Evolutionary conservation across 2,113 vertebrate species (phyloP), one percentile per base, ranked within the genome.

Genomic region (Tetrax tetrax): DNA sequence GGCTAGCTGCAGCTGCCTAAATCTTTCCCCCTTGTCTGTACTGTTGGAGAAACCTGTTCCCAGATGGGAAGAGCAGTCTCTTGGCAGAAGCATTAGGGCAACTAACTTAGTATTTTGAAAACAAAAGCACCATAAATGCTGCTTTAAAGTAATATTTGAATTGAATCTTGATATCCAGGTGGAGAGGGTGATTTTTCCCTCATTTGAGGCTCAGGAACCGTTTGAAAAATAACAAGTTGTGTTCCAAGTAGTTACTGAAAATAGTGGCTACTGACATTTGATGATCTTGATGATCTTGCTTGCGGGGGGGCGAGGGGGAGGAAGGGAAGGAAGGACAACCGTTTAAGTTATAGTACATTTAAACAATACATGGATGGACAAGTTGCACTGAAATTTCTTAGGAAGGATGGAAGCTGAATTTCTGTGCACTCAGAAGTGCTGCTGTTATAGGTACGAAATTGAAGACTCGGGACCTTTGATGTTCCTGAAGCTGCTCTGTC

Each of bases 401-500:
- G 77, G 63, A 29, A 77, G 41, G 47, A 43, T 41, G 33, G 80
- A 24, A 27, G 20, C 3, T 86, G 71, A 60, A 45, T 81, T 90
- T 78, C 76, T 86, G 35, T 21, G 28, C 8, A 8, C 50, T 83
- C 75, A 43, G 37, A 83, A 76, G 45, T 8, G 43, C 47, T 90
- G 79, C 41, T 90, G 59, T 68, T 87, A 10, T 3, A 77, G 47
- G 31, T 24, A 54, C 0, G 0, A 75, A 78, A 66, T 14, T 63
- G 68, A 78, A 96, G 76, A 53, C 68, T 85, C 0, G 0, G 72
- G 80, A 75, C 60, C 75, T 95, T 83, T 95, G 82, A 90, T 57
- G 79, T 83, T 93, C 78, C 85, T 23, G 51, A 70, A 64, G 41
- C 54, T 85, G 51, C 76, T 87, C 48, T 89, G 93, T 50, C 92